Evolutionary conservation across 35 echinoderm and acorn worm genomes (phyloP), one percentile per base, ranked within the genome.

Genomic region (Nesometra sesokonis): DNA sequence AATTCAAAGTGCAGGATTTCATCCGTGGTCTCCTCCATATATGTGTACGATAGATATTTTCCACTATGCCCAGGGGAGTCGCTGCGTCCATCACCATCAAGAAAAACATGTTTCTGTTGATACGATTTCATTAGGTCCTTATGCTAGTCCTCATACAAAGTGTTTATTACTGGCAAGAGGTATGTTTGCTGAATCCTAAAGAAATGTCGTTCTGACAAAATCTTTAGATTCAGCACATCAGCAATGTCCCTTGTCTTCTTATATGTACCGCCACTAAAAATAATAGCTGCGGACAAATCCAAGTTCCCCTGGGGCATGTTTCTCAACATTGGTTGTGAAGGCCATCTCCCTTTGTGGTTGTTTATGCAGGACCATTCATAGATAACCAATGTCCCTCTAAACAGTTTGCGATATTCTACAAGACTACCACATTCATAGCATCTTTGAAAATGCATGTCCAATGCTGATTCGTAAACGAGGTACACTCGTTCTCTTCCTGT

Each of bases 61-160:
- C n/a, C n/a, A n/a, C 83, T 93, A 30, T 93, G 83, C 9, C 91
- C 91, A 78, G 89, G 93, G 13, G 79, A 84, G 81, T 90, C 85
- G 37, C 93, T 90, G 3, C 93, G 37, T 11, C 93, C 93, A 80
- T 90, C 93, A 13, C 86, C 93, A 32, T 33, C 43, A 13, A 94
- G 29, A 17, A 19, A 37, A 32, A 52, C 39, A 35, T 31, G 27
- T 43, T 77, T 0, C 29, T 19, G 23, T 32, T 32, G 3, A 30
- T 9, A 80, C 11, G 7, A 32, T 32, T 7, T 9, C 31, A 32
- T 27, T 8, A 32, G 0, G n/a, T n/a, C n/a, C n/a, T 33, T 2
- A 15, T 80, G 78, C 11, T 80, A 0, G 0, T 83, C 32, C 2
- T 83, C 11, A 17, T 39, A 83, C 33, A 39, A 11, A 13, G 3